These are phyloP conservation scores for Pelagia noctiluca DNA, from an alignment of 30 jellyfish, hydroid and myxozoan species.

Conservation along the genomic window DNA sequence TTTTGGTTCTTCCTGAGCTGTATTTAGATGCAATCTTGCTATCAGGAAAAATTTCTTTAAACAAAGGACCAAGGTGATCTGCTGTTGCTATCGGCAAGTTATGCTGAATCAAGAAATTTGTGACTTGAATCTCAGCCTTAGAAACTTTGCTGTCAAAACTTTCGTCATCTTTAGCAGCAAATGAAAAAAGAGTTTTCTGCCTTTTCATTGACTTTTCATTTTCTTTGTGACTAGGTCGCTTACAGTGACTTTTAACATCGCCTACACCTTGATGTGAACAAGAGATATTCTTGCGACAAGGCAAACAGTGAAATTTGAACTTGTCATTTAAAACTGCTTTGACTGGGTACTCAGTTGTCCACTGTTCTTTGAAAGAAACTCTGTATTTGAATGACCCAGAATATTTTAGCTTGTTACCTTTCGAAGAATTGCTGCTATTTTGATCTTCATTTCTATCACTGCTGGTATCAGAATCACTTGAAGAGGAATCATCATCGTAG, in stretches of 20 bases:
- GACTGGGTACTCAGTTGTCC: constrained; percentile 11
- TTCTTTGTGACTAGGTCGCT: constrained; percentile 22
- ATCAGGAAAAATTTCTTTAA: too few species aligned
- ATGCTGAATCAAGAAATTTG: not conserved
- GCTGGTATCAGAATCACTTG: not conserved
- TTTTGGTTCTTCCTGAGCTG: not conserved
- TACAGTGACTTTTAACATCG: constrained; percentile 29
- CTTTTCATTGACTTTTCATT: constrained; percentile 23
- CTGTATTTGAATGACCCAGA: not conserved
- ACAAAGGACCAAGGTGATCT: too few species aligned
- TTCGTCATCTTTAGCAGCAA: constrained; percentile 3
- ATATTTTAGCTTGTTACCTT: too few species aligned
- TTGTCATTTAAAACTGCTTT: not conserved
- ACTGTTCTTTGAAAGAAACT: constrained; percentile 10
- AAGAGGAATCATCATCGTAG: too few species aligned
- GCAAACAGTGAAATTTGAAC: constrained; percentile 33
- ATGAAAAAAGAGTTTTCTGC: constrained; percentile 23
- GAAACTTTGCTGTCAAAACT: constrained; percentile 13
- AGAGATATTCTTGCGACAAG: constrained; percentile 16
- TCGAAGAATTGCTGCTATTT: too few species aligned
- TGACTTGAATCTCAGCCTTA: too few species aligned
- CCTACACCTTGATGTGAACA: constrained; percentile 42
- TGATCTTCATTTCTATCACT: too few species aligned
- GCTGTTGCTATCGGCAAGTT: constrained; percentile 42
- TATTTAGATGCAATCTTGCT: constrained; percentile 1